Evolutionary conservation across 2,113 vertebrate genomes (phyloP), one percentile per base, ranked within the genome.

Genomic region (Sarotherodon lohbergeri): DNA sequence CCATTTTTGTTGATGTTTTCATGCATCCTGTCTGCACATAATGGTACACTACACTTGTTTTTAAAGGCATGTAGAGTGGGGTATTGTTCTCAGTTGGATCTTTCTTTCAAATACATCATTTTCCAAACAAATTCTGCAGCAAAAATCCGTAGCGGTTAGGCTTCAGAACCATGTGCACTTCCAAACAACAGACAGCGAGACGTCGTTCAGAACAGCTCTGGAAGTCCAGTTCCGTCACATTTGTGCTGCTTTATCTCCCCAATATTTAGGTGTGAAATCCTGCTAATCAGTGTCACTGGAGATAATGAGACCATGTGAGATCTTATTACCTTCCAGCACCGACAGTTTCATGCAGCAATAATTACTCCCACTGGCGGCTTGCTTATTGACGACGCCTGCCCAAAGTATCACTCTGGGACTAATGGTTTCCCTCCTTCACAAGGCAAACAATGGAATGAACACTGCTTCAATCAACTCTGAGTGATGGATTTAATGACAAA

Each of bases 401-500:
- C 90, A 81, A 94, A 96, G 88, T 86, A 93, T 91, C 83, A 90
- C 93, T 78, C 81, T 61, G 93, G 94, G 94, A 94, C 92, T 92
- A 91, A 95, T 93, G 92, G 84, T 85, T 92, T 91, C 88, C 82
- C 88, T 86, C 90, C 89, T 85, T 89, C 87, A 80, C 92, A 84
- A 92, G 90, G 84, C 94, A 92, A 95, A 94, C 93, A 95, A 93
- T 89, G 90, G 85, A 93, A 95, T 87, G 87, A 95, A 95, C 89
- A 91, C 86, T 34, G 50, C 94, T 91, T 95, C 93, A 94, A 92
- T 96, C 95, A 96, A 86, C 81, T 82, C 27, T 2, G 56, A 91
- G 86, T 92, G 91, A 95, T 95, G 86, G 93, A 96, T 96, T 95
- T 95, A 93, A 95, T 94, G 94, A 93, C 94, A 94, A 93, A 94